Percentiles rank a stretch among this genome's conserved stretches.
Conservation (phyloP, 2,113 vertebrate genomes). For the Plestiodon gilberti region DNA sequence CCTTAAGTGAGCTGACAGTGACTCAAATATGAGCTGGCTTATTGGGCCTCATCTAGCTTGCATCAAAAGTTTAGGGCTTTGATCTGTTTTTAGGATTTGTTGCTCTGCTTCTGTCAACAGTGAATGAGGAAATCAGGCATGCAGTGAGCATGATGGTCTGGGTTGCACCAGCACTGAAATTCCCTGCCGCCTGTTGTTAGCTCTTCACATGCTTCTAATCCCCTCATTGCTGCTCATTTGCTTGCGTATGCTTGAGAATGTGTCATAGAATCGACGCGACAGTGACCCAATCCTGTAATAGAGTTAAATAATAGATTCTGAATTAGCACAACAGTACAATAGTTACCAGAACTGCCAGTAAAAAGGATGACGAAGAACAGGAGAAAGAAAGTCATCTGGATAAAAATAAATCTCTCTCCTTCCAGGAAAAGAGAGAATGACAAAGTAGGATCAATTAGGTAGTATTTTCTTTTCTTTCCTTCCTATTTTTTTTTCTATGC, state of each 20-base stretch:
- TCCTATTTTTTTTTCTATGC: not conserved
- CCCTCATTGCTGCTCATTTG: not conserved
- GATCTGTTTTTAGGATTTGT: not conserved
- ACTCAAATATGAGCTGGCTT: not conserved
- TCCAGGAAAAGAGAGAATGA: constrained; percentile 2
- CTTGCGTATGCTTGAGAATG: not conserved
- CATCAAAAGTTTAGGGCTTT: not conserved
- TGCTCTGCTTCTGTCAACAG: not conserved
- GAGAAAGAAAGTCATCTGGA: constrained; percentile 11
- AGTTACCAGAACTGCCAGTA: constrained; percentile 16
- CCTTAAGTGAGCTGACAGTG: not conserved
- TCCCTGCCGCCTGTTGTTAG: not conserved
- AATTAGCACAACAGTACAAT: constrained; percentile 23
- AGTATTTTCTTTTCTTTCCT: not conserved
- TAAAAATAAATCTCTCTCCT: not conserved
- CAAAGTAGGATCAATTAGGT: constrained; percentile 8
- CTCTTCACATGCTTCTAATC: not conserved
- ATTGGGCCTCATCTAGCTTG: not conserved
- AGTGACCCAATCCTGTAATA: constrained; percentile 18
- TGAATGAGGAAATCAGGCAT: not conserved
- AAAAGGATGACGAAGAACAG: not conserved
- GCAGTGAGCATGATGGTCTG: not conserved
- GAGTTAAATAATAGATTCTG: constrained; percentile 40
- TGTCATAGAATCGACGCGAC: constrained; percentile 40
- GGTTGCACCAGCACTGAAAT: constrained; percentile 4